Conservation (phyloP, 2,113 vertebrate species). For the Sinocyclocheilus rhinocerous region DNA sequence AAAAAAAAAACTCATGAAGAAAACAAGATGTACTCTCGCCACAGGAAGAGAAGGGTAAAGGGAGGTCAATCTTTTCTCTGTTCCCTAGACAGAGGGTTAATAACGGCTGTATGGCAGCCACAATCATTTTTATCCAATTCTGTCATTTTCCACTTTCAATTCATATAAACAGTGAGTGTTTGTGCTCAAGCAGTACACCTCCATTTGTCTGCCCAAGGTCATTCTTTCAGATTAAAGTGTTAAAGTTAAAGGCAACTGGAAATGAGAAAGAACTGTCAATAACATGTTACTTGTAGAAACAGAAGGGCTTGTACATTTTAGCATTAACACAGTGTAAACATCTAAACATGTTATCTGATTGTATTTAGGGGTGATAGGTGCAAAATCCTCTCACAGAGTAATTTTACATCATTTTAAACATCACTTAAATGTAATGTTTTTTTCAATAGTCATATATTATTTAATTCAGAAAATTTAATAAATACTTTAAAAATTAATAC, state of each 20-base stretch:
- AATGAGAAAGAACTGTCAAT: not conserved
- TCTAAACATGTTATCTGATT: not conserved
- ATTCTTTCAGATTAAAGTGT: conserved; percentile 12
- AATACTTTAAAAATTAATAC: too few species aligned
- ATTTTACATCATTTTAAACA: too few species aligned
- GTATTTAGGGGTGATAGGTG: too few species aligned
- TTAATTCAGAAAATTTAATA: too few species aligned
- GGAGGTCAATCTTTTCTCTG: not conserved
- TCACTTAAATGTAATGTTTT: too few species aligned
- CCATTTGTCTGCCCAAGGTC: conserved; percentile 27
- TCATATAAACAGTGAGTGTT: conserved; percentile 30
- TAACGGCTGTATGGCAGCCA: not conserved
- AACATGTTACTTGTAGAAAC: not conserved
- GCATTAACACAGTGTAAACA: not conserved
- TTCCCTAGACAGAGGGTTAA: conserved; percentile 18
- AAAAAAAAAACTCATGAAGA: not conserved
- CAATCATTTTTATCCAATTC: conserved; percentile 39
- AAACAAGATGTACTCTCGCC: not conserved
- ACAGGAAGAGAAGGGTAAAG: conserved; percentile 29
- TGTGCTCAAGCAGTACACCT: conserved; percentile 29
- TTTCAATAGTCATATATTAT: too few species aligned
- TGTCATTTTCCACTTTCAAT: conserved; percentile 35
- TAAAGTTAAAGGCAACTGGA: not conserved
- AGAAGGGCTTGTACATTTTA: not conserved
- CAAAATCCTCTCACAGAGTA: too few species aligned